phyloP scores from a whole-genome alignment of 2,888 invertebrate genomes.

The Nomada hirtipes region DNA sequence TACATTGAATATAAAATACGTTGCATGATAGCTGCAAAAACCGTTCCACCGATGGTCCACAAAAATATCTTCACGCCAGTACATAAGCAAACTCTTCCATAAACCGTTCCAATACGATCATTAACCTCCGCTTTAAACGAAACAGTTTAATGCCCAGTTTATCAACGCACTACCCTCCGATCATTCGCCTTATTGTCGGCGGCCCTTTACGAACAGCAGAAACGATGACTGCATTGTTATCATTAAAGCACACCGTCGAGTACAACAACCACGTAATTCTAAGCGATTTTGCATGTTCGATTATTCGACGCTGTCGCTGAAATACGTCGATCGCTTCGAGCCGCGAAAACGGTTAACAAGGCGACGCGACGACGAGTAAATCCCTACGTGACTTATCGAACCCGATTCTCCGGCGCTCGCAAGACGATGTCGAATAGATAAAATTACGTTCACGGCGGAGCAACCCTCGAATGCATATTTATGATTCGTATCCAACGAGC shows the following conservation, averaged over 20 bases:
- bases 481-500: constrained; percentile 1
- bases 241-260: neutral
- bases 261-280: neutral
- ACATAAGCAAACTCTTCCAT: too few relatives aligned
- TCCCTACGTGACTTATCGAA: constrained; percentile 3
- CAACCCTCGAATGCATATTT: constrained; percentile 10
- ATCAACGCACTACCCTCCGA: neutral
- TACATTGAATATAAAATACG: too few relatives aligned
- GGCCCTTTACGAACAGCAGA: too few relatives aligned
- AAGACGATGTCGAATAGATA: neutral
- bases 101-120: too few relatives aligned
- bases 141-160: too few relatives aligned
- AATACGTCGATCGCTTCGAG: neutral
- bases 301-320: neutral
- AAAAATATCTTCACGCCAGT: too few relatives aligned
- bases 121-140: too few relatives aligned
- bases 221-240: too few relatives aligned
- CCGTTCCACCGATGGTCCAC: too few relatives aligned
- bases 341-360: constrained; percentile 4
- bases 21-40: too few relatives aligned
- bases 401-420: constrained; percentile 2
- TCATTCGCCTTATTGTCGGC: neutral
- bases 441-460: constrained; percentile 20
- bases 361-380: neutral
- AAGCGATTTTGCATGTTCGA: constrained; percentile 4